Evolutionary conservation across 2,113 vertebrate genomes (phyloP), one percentile per base, ranked within the genome.

Genomic region (Smithornis capensis): DNA sequence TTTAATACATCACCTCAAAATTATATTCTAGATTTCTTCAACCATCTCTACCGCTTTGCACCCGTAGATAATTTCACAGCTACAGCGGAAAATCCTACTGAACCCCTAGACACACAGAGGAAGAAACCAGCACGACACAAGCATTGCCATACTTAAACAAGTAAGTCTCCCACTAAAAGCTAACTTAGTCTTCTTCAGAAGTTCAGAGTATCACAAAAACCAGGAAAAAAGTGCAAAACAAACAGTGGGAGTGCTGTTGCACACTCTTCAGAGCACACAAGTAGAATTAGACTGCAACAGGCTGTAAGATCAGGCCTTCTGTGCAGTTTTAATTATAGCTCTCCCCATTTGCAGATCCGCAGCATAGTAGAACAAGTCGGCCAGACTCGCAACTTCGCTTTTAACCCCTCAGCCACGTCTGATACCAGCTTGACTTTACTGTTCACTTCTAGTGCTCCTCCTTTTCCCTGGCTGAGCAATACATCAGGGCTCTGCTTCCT

Each of bases 301-400:
- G 42, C 63, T 24, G 22, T 5, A 24, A 31, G 42, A 45, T 60
- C 69, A 7, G 85, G 69, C 67, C 67, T 74, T n/a, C 71, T 3
- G 33, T 24, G 68, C 78, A 17, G 62, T 37, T 44, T 14, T 40
- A n/a, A 19, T 23, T 7, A 5, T 37, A 24, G 31, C 22, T 57
- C 53, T 38, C 45, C 71, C 14, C 12, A 42, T 49, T 8, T 3
- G 14, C 50, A 49, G 37, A 44, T 3, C 40, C 6, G 3, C 56
- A n/a, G 40, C 37, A 19, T 37, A 7, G n/a, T 0, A n/a, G 15
- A 37, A 6, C n/a, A 28, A 16, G n/a, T 12, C 14, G 22, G 22
- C 38, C 45, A 60, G 35, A 53, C 6, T 21, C 2, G 23, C 16
- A 42, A 56, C 45, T 62, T 38, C 27, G 7, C 9, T 45, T 75